Conservation (phyloP, 2,113 vertebrate species). For the Dasyprocta punctata region DNA sequence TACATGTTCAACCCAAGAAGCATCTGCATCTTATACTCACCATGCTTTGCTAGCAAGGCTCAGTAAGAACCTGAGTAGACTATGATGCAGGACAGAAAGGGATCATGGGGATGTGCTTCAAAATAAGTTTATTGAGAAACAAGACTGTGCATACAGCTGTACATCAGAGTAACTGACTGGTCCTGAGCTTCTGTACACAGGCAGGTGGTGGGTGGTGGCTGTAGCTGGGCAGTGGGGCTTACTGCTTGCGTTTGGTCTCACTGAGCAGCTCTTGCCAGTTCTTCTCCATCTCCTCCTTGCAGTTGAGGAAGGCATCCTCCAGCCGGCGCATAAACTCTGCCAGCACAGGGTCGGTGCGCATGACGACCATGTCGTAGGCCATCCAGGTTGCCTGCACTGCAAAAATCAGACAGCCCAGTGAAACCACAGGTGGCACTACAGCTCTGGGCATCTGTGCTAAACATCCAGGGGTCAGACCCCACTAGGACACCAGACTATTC, state of each 20-base stretch:
- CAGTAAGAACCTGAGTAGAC: not conserved
- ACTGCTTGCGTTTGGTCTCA: constrained; percentile 67
- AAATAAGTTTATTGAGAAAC: constrained; percentile 75
- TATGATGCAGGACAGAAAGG: not conserved
- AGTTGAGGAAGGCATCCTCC: constrained; percentile 85
- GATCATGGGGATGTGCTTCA: not conserved
- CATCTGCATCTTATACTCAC: not conserved
- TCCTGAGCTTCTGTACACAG: not conserved
- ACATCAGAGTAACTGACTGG: not conserved
- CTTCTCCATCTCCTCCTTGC: constrained; percentile 87
- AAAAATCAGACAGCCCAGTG: constrained; percentile 65
- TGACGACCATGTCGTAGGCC: constrained; percentile 89
- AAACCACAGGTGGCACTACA: not conserved
- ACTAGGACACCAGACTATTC: not conserved
- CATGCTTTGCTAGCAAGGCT: not conserved
- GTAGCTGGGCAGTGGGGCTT: not conserved
- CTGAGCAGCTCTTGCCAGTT: constrained; percentile 80
- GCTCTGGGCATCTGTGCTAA: not conserved
- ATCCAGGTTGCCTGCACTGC: constrained; percentile 91
- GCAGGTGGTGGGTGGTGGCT: not conserved
- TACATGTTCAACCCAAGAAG: not conserved
- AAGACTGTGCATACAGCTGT: not conserved
- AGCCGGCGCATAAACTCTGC: constrained; percentile 82
- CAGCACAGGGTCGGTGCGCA: constrained; percentile 88
- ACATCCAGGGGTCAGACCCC: no score